Evolutionary conservation across 2,113 vertebrate genomes (phyloP).

Genomic region (Charadrius vociferus): DNA sequence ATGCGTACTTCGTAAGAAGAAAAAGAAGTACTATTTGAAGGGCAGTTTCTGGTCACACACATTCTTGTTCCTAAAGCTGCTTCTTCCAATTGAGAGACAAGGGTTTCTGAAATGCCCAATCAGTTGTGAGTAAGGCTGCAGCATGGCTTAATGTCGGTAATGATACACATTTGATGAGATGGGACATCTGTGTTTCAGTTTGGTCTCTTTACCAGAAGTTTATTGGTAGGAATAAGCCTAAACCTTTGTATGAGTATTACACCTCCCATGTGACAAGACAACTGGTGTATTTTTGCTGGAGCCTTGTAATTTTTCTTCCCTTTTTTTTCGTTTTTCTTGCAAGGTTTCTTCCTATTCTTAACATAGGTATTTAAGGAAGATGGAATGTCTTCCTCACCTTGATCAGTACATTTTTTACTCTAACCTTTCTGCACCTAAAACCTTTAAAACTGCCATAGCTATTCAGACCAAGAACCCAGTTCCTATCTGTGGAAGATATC

Average conservation of each 20-base stretch:
- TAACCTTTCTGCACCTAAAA: neutral
- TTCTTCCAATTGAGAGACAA: constrained; percentile 2
- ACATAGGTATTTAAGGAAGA: neutral
- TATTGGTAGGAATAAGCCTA: constrained; percentile 4
- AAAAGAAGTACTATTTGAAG: neutral
- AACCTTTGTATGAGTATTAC: neutral
- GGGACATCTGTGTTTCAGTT: constrained; percentile 58
- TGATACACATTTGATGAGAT: constrained; percentile 43
- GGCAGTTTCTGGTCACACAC: neutral
- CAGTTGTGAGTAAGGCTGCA: neutral
- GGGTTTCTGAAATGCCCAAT: constrained; percentile 40
- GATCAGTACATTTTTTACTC: neutral
- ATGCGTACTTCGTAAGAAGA: neutral
- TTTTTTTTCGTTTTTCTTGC: neutral
- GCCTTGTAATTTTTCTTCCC: neutral
- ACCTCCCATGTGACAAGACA: neutral
- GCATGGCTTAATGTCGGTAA: constrained; percentile 9
- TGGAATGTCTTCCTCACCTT: neutral
- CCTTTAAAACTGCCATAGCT: neutral
- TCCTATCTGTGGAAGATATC: neutral
- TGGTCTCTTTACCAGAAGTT: constrained; percentile 25
- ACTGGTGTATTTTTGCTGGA: neutral
- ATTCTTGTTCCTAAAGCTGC: neutral
- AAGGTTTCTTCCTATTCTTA: neutral
- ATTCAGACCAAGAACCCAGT: neutral